phyloP scores from a whole-genome alignment of 2,888 invertebrate species.

The Malthinus seriepunctatus region DNA sequence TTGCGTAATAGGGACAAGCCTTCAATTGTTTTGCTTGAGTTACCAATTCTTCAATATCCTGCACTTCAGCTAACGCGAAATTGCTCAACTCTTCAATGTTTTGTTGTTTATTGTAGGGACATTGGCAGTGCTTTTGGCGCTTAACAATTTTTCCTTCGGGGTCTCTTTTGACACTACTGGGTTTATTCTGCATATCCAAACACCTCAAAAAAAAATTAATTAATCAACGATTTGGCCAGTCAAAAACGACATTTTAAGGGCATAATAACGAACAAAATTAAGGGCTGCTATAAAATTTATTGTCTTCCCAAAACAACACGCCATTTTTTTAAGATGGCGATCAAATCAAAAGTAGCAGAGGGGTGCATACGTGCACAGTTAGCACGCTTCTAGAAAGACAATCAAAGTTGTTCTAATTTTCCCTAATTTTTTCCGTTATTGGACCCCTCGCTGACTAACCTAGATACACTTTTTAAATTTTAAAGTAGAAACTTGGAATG shows the following conservation, averaged over 20 bases:
- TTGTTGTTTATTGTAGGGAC: constrained; percentile 69
- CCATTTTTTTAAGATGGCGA: no score
- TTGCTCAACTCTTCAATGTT: constrained; percentile 68
- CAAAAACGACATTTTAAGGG: background rate
- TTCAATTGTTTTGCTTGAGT: constrained; percentile 67
- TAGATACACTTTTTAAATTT: background rate
- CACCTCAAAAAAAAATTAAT: constrained; percentile 62
- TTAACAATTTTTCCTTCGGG: constrained; percentile 67
- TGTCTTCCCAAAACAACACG: no score
- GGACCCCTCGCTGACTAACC: no score
- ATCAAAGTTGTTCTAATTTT: no score
- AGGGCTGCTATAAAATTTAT: no score
- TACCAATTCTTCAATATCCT: constrained; percentile 88
- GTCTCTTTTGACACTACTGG: constrained; percentile 61
- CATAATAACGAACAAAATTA: no score
- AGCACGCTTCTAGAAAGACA: no score
- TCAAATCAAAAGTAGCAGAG: no score
- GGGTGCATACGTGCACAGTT: no score
- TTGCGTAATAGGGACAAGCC: constrained; percentile 94
- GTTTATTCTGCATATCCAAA: constrained; percentile 75
- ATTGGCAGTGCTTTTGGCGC: constrained; percentile 65
- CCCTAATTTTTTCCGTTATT: no score
- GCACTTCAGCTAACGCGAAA: constrained; percentile 67
- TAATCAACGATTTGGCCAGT: background rate
- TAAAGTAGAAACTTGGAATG: background rate